Evolutionary conservation across 2,797 vertebrate genomes (phyloP).

Genomic region (Enteromius viviparus): DNA sequence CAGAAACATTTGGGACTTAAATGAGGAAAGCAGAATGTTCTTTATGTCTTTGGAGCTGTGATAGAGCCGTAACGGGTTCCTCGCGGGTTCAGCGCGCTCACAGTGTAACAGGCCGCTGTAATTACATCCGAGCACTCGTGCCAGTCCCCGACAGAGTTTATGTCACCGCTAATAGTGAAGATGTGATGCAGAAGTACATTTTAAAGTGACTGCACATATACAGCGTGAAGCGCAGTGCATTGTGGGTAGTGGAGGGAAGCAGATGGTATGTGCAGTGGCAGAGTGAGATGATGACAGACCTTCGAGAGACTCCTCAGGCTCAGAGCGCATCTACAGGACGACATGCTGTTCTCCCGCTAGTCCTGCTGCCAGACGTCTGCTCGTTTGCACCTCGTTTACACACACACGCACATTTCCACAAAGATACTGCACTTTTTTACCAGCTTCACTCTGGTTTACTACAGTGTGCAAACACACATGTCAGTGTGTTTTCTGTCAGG

Average conservation of each 20-base stretch:
- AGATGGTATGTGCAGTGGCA: slow-evolving; percentile 62
- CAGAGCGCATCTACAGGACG: slow-evolving; percentile 4
- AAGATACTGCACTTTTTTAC: not conserved
- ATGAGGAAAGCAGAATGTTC: not conserved
- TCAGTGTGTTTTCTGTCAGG: not conserved
- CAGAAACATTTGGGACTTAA: not conserved
- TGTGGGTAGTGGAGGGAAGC: slow-evolving; percentile 60
- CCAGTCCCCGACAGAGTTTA: slow-evolving; percentile 9
- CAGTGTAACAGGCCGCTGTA: not conserved
- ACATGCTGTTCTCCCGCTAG: slow-evolving; percentile 29
- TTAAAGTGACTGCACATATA: slow-evolving; percentile 36
- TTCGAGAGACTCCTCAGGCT: slow-evolving; percentile 49
- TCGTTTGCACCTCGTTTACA: slow-evolving; percentile 36
- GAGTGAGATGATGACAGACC: slow-evolving; percentile 64
- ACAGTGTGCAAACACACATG: not conserved
- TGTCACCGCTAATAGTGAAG: not conserved
- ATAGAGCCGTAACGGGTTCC: not conserved
- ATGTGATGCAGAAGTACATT: not conserved
- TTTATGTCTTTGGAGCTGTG: not conserved
- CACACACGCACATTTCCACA: slow-evolving; percentile 5
- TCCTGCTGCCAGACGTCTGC: slow-evolving; percentile 29
- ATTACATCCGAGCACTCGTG: not conserved
- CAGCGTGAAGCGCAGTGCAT: slow-evolving; percentile 38
- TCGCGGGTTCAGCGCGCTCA: not conserved
- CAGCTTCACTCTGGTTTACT: not conserved